Evolutionary conservation across 2,113 vertebrate genomes (phyloP).

Genomic region (Aegotheles bennettii): DNA sequence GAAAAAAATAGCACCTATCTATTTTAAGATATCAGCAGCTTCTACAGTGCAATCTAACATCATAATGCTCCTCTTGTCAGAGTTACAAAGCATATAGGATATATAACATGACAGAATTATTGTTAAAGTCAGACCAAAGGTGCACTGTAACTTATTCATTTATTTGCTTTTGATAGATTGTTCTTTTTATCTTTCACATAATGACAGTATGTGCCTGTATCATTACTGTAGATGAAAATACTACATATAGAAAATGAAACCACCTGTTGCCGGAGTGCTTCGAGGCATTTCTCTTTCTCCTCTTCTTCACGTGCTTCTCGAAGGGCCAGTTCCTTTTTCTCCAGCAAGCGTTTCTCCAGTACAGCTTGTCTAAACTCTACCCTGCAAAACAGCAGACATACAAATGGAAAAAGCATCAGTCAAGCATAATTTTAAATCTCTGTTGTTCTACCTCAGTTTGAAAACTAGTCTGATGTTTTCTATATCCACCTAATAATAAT

Average conservation of each 20-base stretch:
- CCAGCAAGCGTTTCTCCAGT: constrained; percentile 63
- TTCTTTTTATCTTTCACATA: background rate
- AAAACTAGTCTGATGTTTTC: background rate
- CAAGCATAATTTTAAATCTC: accelerated
- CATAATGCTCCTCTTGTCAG: background rate
- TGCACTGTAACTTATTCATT: background rate
- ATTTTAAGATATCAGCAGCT: background rate
- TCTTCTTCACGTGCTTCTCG: constrained; percentile 66
- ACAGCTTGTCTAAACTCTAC: constrained; percentile 78
- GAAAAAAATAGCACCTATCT: background rate
- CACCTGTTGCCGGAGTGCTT: constrained; percentile 85
- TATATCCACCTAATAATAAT: accelerated
- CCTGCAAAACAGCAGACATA: constrained; percentile 52
- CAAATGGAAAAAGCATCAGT: too few species aligned
- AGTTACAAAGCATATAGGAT: background rate
- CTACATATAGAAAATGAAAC: background rate
- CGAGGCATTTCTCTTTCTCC: constrained; percentile 72
- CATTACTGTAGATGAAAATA: background rate
- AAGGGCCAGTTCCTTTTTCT: constrained; percentile 68
- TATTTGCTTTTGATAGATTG: too few species aligned
- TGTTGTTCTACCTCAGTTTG: accelerated
- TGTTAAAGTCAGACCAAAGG: background rate
- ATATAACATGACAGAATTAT: background rate
- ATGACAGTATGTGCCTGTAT: background rate
- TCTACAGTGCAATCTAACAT: background rate